Conservation (phyloP, 2,797 vertebrate species). For the Morus bassanus region DNA sequence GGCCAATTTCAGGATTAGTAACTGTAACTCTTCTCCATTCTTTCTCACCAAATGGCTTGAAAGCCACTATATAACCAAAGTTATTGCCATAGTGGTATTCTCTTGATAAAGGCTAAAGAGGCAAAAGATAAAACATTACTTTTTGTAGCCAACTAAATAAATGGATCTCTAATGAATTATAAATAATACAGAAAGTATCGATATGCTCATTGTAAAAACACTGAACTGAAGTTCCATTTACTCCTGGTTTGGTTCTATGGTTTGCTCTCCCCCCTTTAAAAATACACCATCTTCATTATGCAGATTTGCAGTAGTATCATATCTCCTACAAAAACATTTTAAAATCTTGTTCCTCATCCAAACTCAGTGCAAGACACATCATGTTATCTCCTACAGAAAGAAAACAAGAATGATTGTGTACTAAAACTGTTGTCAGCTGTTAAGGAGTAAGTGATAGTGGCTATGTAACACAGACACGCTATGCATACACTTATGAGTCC, state of each 20-base stretch:
- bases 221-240: not conserved
- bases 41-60: conserved; percentile 81
- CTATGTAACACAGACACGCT: not conserved
- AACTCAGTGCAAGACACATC: not conserved
- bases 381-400: not conserved
- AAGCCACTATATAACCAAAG: conserved; percentile 94
- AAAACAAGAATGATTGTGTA: not conserved
- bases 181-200: not conserved
- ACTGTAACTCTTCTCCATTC: conserved; percentile 91
- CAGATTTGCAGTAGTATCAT: not conserved
- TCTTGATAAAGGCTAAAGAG: conserved; percentile 87
- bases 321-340: not conserved
- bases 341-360: not conserved
- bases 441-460: not conserved
- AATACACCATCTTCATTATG: not conserved
- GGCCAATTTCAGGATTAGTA: conserved; percentile 83
- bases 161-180: not conserved
- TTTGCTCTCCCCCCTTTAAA: not conserved
- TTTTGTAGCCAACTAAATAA: not conserved
- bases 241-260: not conserved
- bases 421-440: not conserved
- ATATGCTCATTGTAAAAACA: not conserved
- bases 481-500: not conserved
- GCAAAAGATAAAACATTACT: not conserved
- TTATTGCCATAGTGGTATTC: conserved; percentile 92